Percentiles rank a stretch among this genome's conserved stretches.
phyloP scores from a whole-genome alignment of 2,888 invertebrate species.

The Stenodema calcarata region DNA sequence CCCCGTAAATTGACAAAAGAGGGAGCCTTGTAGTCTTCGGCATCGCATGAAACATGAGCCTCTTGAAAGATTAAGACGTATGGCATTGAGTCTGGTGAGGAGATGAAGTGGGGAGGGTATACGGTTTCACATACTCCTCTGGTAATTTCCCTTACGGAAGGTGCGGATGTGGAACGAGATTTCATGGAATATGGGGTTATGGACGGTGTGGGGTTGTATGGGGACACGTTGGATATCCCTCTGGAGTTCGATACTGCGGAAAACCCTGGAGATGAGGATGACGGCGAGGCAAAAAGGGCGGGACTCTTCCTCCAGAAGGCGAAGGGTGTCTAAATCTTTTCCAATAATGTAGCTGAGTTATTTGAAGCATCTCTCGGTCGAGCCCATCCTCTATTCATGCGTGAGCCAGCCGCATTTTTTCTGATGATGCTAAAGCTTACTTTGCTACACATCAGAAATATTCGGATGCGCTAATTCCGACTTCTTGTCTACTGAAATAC shows the following conservation, averaged over 20 bases:
- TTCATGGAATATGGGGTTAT: neutral
- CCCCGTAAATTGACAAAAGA: neutral
- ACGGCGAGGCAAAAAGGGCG: neutral
- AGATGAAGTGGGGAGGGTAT: too few relatives aligned
- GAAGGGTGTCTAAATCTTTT: conserved; percentile 23
- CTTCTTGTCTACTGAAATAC: too few relatives aligned
- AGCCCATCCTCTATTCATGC: neutral
- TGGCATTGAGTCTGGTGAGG: neutral
- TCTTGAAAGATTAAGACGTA: neutral
- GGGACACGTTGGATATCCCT: neutral
- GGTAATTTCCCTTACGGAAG: neutral
- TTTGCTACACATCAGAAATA: neutral
- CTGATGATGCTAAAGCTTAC: neutral
- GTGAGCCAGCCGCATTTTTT: neutral
- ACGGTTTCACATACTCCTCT: neutral
- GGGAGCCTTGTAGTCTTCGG: neutral
- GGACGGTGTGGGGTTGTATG: neutral
- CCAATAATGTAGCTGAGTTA: conserved; percentile 29
- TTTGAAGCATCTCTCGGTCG: neutral
- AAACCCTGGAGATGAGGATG: neutral
- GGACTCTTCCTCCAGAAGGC: neutral
- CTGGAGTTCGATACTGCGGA: neutral
- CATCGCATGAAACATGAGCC: neutral
- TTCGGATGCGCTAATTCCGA: neutral
- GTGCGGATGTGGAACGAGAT: neutral